Evolutionary conservation across 1,140 invertebrate genomes (phyloP).

Genomic region (Melitaea cinxia): DNA sequence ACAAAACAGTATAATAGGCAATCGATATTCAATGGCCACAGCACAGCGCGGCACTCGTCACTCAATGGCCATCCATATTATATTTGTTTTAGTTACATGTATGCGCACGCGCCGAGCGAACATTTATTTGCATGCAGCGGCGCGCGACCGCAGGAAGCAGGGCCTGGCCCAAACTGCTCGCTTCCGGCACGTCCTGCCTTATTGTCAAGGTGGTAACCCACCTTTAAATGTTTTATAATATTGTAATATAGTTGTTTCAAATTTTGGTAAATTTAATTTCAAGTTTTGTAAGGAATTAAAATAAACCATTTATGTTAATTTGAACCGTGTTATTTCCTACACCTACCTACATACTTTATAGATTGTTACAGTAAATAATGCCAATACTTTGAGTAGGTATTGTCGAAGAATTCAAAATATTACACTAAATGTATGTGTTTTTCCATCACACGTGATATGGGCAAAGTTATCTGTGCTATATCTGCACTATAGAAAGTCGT

Average conservation of each 20-base stretch:
- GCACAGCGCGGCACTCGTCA: not conserved
- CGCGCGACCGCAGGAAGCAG: constrained; percentile 68
- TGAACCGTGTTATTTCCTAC: too few species aligned
- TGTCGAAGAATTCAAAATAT: too few species aligned
- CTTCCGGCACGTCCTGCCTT: constrained; percentile 53
- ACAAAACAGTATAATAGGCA: not conserved
- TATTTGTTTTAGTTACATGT: constrained; percentile 48
- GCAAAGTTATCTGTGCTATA: too few species aligned
- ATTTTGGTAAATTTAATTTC: not conserved
- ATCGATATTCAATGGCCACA: constrained; percentile 10
- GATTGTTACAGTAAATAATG: too few species aligned
- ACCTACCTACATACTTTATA: too few species aligned
- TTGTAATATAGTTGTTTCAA: not conserved
- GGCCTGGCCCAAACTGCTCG: constrained; percentile 72
- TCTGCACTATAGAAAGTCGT: too few species aligned
- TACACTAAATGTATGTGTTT: too few species aligned
- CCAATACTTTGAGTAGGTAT: too few species aligned
- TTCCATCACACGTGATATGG: too few species aligned
- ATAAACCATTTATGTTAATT: too few species aligned
- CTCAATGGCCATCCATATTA: not conserved
- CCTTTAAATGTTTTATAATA: constrained; percentile 6
- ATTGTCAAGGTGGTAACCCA: constrained; percentile 30
- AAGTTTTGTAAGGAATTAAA: too few species aligned
- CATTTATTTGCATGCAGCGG: constrained; percentile 69
- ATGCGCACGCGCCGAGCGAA: constrained; percentile 45